Percentiles rank a stretch among this genome's conserved stretches.
phyloP scores from a whole-genome alignment of 2,797 vertebrate genomes.

The Cercopithecus hamlyni region DNA sequence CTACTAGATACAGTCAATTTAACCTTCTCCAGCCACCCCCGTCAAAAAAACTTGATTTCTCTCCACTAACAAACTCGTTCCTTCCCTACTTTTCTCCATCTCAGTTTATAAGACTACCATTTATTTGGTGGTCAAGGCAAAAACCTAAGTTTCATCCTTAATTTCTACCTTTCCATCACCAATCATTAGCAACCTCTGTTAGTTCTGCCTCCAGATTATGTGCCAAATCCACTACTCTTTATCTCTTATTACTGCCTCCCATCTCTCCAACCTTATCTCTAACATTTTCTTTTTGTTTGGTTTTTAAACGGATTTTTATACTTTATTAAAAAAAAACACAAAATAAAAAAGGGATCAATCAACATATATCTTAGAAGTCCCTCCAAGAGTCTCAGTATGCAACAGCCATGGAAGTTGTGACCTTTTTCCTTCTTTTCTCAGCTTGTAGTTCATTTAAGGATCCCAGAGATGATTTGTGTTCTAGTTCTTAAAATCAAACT shows the following conservation, averaged over 20 bases:
- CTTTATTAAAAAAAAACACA: slow-evolving; percentile 80
- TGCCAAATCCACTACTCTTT: background rate
- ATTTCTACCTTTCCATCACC: background rate
- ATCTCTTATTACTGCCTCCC: background rate
- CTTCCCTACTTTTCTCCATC: background rate
- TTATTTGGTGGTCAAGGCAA: background rate
- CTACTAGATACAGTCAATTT: background rate
- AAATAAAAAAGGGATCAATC: slow-evolving; percentile 83
- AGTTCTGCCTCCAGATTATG: background rate
- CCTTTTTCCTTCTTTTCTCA: slow-evolving; percentile 59
- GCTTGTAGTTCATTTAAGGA: slow-evolving; percentile 75
- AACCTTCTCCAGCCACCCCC: background rate
- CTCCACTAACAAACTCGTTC: background rate
- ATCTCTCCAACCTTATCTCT: background rate
- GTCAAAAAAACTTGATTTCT: background rate
- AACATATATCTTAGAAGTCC: slow-evolving; percentile 84
- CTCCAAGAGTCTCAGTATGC: slow-evolving; percentile 80
- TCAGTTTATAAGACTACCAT: background rate
- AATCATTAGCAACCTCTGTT: background rate
- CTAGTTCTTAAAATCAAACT: slow-evolving; percentile 83
- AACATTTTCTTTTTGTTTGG: background rate
- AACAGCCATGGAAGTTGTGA: slow-evolving; percentile 70
- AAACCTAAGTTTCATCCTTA: background rate
- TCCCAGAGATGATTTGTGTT: slow-evolving; percentile 65
- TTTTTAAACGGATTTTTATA: slow-evolving; percentile 84